Conservation (phyloP, 2,113 vertebrate genomes). For the Ptilonorhynchus violaceus region DNA sequence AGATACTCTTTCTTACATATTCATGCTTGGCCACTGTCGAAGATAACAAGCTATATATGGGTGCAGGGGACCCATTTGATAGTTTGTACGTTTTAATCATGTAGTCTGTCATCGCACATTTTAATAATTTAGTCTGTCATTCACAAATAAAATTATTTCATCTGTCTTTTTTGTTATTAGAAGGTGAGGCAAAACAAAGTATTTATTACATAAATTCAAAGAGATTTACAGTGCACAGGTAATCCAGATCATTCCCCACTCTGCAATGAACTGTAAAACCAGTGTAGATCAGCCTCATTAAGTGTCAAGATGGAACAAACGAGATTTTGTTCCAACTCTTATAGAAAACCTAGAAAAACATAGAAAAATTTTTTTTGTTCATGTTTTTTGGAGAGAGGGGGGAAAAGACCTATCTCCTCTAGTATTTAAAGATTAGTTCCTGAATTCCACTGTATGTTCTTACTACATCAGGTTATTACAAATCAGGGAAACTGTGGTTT, state of each 20-base stretch:
- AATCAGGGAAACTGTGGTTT: not conserved
- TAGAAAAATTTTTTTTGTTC: not conserved
- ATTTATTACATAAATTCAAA: not conserved
- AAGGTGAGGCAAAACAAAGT: not conserved
- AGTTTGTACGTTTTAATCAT: not conserved
- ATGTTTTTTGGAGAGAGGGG: rapidly evolving
- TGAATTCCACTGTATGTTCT: not conserved
- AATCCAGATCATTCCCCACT: not conserved
- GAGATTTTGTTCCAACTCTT: not conserved
- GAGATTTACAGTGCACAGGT: not conserved
- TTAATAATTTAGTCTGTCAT: not conserved
- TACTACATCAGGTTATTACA: not conserved
- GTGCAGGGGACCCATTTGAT: not conserved
- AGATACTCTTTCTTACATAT: not conserved
- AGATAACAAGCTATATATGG: not conserved
- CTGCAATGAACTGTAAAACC: not conserved
- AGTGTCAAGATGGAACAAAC: not conserved
- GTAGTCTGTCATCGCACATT: not conserved
- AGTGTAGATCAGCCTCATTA: not conserved
- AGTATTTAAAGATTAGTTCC: not conserved
- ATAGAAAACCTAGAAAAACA: not conserved
- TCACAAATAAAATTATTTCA: not conserved
- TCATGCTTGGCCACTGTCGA: not conserved
- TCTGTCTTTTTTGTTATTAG: not conserved
- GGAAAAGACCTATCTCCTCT: not conserved